These are phyloP conservation scores for Serranus cabrilla DNA, from an alignment of 2,797 vertebrate species.

Conservation along the genomic window DNA sequence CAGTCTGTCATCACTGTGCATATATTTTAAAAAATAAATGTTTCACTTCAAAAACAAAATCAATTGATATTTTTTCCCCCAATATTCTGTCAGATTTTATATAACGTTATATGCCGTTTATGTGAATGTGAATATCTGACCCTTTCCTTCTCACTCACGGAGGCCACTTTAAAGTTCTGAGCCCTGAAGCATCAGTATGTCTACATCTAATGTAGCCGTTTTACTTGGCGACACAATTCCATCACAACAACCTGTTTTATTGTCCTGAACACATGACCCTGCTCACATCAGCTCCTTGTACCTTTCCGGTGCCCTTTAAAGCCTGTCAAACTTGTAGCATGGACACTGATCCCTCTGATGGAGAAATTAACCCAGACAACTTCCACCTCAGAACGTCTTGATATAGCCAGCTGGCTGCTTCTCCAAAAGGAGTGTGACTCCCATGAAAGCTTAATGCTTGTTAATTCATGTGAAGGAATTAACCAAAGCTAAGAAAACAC, in stretches of 20 bases:
- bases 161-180: constrained; percentile 2
- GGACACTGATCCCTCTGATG: constrained; percentile 29
- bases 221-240: constrained; percentile 12
- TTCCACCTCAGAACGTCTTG: constrained; percentile 43
- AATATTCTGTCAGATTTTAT: too few relatives aligned
- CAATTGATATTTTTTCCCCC: too few relatives aligned
- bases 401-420: constrained; percentile 4
- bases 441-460: constrained; percentile 11
- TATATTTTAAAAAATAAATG: too few relatives aligned
- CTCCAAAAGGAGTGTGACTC: constrained; percentile 5
- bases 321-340: constrained; percentile 43
- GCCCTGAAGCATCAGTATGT: background rate
- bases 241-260: constrained; percentile 23
- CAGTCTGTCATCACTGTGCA: too few relatives aligned
- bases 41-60: too few relatives aligned
- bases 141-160: background rate
- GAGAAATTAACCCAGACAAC: constrained; percentile 62
- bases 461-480: constrained; percentile 43
- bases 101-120: background rate
- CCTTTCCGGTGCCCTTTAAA: constrained; percentile 56
- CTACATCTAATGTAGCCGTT: constrained; percentile 3
- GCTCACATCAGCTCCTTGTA: constrained; percentile 39
- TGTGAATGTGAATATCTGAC: background rate
- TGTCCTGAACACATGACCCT: constrained; percentile 39
- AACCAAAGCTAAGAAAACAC: constrained; percentile 51